These are phyloP conservation scores for Tadarida brasiliensis DNA, from an alignment of 2,797 vertebrate genomes.

Conservation along the genomic window DNA sequence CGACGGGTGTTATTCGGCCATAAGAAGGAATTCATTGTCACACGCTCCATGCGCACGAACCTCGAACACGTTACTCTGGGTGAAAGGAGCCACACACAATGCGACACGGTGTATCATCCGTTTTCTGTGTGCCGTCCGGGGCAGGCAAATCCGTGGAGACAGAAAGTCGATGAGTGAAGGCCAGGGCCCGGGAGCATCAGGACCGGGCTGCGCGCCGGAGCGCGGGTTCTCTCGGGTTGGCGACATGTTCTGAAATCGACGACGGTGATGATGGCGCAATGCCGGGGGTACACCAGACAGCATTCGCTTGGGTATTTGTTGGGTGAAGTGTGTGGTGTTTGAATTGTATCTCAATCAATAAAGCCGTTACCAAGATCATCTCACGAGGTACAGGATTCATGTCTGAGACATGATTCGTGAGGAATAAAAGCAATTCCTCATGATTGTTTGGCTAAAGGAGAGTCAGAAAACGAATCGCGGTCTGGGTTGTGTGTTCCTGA, in stretches of 20 bases:
- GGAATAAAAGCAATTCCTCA: not conserved
- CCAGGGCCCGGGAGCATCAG: no score
- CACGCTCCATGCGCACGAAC: no score
- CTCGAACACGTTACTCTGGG: no score
- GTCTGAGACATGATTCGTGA: not conserved
- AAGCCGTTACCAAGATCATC: not conserved
- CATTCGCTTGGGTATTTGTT: rapidly evolving
- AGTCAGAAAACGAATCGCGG: rapidly evolving
- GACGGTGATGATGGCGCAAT: not conserved
- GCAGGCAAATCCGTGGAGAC: rapidly evolving
- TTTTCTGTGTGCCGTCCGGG: not conserved
- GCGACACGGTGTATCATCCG: no score
- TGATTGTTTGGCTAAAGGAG: not conserved
- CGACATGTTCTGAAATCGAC: not conserved
- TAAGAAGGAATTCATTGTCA: not conserved
- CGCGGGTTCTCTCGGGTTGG: not conserved
- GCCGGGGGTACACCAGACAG: not conserved
- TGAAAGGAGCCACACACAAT: not conserved
- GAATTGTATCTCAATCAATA: not conserved
- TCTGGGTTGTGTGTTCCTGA: not conserved
- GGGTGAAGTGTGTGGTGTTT: not conserved
- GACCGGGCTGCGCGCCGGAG: not conserved
- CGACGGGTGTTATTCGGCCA: rapidly evolving
- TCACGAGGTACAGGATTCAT: not conserved
- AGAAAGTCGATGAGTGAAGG: no score